Evolutionary conservation across 2,888 invertebrate genomes (phyloP).

Genomic region (Cosmopolites sordidus): DNA sequence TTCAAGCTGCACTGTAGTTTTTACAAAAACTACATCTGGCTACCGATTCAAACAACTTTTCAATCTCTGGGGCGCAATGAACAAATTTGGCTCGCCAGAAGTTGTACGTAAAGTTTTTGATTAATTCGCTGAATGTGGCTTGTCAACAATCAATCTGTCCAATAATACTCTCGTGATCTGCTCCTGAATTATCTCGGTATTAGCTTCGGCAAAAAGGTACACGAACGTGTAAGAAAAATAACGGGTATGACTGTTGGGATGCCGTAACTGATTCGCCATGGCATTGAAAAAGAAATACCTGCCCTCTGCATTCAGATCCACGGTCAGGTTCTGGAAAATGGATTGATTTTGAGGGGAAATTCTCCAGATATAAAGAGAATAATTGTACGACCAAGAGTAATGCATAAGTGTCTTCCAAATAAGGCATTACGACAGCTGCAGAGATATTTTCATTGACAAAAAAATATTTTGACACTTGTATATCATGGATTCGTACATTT

Average conservation of each 20-base stretch:
- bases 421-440: no score
- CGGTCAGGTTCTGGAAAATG: slow-evolving; percentile 99
- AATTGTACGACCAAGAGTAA: no score
- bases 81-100: slow-evolving; percentile 99
- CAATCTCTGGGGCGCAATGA: slow-evolving; percentile 98
- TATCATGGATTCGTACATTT: no score
- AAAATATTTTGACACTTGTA: no score
- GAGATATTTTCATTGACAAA: no score
- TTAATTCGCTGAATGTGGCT: slow-evolving; percentile 98
- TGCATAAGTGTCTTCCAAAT: no score
- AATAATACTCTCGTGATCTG: slow-evolving; percentile 95
- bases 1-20: slow-evolving; percentile 60
- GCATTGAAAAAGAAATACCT: slow-evolving; percentile 97
- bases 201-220: slow-evolving; percentile 96
- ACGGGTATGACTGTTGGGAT: slow-evolving; percentile 99
- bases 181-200: slow-evolving; percentile 96
- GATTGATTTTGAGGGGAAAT: no score
- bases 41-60: slow-evolving; percentile 96
- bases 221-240: slow-evolving; percentile 98
- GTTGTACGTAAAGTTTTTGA: slow-evolving; percentile 96
- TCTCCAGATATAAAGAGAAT: no score
- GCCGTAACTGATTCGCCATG: slow-evolving; percentile 96
- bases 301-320: slow-evolving; percentile 97
- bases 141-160: slow-evolving; percentile 94
- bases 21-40: slow-evolving; percentile 93